Percentiles rank a stretch among this genome's conserved stretches.
Conservation (phyloP, 2,797 vertebrate genomes). For the Microcaecilia unicolor region DNA sequence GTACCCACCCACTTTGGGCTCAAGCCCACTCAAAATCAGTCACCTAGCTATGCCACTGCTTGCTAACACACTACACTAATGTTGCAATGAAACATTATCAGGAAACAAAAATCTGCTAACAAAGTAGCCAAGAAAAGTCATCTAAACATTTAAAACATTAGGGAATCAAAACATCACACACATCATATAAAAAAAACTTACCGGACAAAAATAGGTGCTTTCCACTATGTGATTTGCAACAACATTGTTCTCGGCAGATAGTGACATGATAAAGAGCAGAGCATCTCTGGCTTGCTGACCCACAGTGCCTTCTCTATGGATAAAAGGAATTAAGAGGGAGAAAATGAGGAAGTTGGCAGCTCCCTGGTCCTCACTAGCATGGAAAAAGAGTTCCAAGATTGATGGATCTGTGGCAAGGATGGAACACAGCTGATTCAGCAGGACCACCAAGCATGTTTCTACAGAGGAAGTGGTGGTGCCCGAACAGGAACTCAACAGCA, state of each 20-base stretch:
- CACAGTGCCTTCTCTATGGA: slow-evolving; percentile 85
- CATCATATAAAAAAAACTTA: slow-evolving; percentile 47
- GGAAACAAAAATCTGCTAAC: too few relatives aligned
- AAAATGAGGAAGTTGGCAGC: slow-evolving; percentile 97
- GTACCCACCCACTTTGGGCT: too few relatives aligned
- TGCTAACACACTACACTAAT: too few relatives aligned
- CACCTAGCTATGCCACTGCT: too few relatives aligned
- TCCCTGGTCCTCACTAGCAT: slow-evolving; percentile 94
- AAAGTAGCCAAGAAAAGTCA: too few relatives aligned
- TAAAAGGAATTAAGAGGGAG: slow-evolving; percentile 93
- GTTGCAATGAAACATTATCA: too few relatives aligned
- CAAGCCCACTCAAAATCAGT: too few relatives aligned
- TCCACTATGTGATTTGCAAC: slow-evolving; percentile 86
- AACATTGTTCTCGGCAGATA: slow-evolving; percentile 82
- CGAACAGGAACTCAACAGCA: slow-evolving; percentile 88
- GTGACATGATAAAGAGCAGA: slow-evolving; percentile 89
- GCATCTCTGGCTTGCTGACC: slow-evolving; percentile 94
- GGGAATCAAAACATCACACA: neutral
- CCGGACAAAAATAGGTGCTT: slow-evolving; percentile 95
- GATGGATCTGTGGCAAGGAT: slow-evolving; percentile 91
- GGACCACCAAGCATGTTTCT: slow-evolving; percentile 80
- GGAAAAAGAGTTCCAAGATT: slow-evolving; percentile 93
- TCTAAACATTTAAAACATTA: too few relatives aligned
- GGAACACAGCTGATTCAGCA: slow-evolving; percentile 89
- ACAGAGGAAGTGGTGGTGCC: slow-evolving; percentile 60